Base-by-base conservation (phyloP, 2,888 invertebrate species). In the Phalera bucephala region DNA sequence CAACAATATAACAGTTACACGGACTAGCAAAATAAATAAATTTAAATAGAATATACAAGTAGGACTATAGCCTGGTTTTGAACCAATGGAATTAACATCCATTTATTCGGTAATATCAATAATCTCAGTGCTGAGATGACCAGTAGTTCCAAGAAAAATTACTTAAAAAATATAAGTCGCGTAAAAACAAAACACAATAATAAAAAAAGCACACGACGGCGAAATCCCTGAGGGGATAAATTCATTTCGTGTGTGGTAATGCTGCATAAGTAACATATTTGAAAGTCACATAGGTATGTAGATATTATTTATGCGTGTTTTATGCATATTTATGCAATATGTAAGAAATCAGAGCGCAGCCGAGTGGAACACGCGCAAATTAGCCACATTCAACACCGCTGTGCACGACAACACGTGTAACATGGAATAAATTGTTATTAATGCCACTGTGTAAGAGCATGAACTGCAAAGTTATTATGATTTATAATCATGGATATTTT, bases 391-490 rank as follows among this genome's bases (percentile, higher is more conserved):
- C 43, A 53, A 44, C 44, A 48, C 46, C 9, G 14, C 50, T 34
- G 43, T 40, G 46, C 36, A 43, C 44, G 45, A 49, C 34, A 56
- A 49, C 42, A 53, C 47, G 33, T 49, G 43, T 49, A 66, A 70
- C 14, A 14, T 10, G 49, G 38, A 64, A 72, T 67, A 69, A 70
- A 79, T 72, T 72, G 75, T 79, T 83, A 79, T 72, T 78, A 81
- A 84, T 84, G 85, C 83, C 86, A 83, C 73, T 74, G 80, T 63
- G 59, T 64, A 78, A 76, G 75, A 72, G 72, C 63, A 72, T 79
- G 76, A 77, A 71, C 74, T 72, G 77, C 67, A 80, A n/a, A 73
- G 58, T 78, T 74, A 77, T 78, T 75, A 79, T 80, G 80, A 80
- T 73, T 64, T 56, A 80, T 81, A 80, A 72, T 67, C 73, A 74